A percentile compares a stretch with the other conserved stretches of the same genome.
These are phyloP conservation scores for Agapostemon virescens DNA, from an alignment of 2,888 invertebrate genomes.

Conservation along the genomic window DNA sequence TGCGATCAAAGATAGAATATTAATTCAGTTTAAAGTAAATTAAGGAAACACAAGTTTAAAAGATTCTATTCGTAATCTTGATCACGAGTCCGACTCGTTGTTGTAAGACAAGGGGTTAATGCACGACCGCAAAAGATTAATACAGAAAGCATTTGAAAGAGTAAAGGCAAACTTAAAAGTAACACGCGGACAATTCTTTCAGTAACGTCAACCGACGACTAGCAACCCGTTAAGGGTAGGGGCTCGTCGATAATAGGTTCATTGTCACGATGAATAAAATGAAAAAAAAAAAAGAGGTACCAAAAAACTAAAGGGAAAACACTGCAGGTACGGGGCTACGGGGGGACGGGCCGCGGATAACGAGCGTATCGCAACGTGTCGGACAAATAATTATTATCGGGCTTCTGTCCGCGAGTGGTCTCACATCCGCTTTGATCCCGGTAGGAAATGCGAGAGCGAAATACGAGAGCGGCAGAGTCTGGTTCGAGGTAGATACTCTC, in stretches of 20 bases:
- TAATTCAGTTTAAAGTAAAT: too few species aligned
- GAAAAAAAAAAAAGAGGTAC: background rate
- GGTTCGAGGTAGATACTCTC: conserved; percentile 78
- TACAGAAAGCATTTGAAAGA: background rate
- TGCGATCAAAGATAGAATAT: too few species aligned
- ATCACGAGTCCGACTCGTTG: too few species aligned
- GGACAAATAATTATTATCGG: conserved; percentile 77
- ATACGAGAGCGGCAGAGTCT: conserved; percentile 72
- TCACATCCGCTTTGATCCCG: conserved; percentile 73
- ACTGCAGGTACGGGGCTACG: conserved; percentile 25
- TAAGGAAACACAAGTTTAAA: too few species aligned
- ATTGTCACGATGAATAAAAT: conserved; percentile 46
- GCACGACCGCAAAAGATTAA: too few species aligned
- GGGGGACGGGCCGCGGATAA: conserved; percentile 59
- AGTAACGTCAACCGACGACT: background rate
- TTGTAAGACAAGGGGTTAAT: too few species aligned
- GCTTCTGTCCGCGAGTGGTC: conserved; percentile 72
- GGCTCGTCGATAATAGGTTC: conserved; percentile 55
- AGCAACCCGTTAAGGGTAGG: background rate
- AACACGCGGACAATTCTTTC: background rate
- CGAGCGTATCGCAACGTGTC: conserved; percentile 71
- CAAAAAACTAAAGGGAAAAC: conserved; percentile 22
- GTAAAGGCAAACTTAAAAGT: background rate
- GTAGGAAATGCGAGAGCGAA: conserved; percentile 72
- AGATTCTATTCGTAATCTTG: too few species aligned